Percentiles rank a stretch among this genome's conserved stretches.
Evolutionary conservation across 2,113 vertebrate genomes (phyloP).

Genomic region (Callospermophilus lateralis): DNA sequence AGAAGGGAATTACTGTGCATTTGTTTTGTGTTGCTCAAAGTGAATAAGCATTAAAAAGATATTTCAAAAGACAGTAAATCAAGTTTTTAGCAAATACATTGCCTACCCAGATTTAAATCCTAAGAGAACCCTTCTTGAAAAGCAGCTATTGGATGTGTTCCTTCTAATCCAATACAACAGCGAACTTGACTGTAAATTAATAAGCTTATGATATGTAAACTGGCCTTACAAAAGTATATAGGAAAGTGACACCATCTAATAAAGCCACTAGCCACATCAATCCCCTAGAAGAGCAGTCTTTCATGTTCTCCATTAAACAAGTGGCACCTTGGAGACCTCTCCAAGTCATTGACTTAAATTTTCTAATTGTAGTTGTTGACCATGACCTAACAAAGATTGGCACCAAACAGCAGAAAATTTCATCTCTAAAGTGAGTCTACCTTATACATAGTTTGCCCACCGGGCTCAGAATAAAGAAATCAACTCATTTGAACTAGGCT

Average conservation of each 20-base stretch:
- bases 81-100: slow-evolving; percentile 49
- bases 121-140: slow-evolving; percentile 66
- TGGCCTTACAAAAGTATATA: neutral
- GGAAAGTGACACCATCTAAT: neutral
- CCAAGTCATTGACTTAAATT: neutral
- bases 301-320: neutral
- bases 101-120: slow-evolving; percentile 35
- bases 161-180: slow-evolving; percentile 75
- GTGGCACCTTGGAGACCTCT: neutral
- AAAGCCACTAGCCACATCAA: neutral
- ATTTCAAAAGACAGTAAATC: slow-evolving; percentile 71
- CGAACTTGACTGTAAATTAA: slow-evolving; percentile 62
- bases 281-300: neutral
- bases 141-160: slow-evolving; percentile 71
- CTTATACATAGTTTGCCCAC: neutral
- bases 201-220: neutral
- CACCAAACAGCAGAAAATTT: slow-evolving; percentile 28
- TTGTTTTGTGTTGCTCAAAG: slow-evolving; percentile 58
- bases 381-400: neutral
- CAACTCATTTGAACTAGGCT: slow-evolving; percentile 67
- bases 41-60: slow-evolving; percentile 70
- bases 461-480: slow-evolving; percentile 51
- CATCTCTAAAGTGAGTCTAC: slow-evolving; percentile 6
- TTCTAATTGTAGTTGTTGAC: slow-evolving; percentile 33
- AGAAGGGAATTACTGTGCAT: slow-evolving; percentile 13